phyloP scores from a whole-genome alignment of 2,113 vertebrate genomes.

The Microcebus ravelobensis region DNA sequence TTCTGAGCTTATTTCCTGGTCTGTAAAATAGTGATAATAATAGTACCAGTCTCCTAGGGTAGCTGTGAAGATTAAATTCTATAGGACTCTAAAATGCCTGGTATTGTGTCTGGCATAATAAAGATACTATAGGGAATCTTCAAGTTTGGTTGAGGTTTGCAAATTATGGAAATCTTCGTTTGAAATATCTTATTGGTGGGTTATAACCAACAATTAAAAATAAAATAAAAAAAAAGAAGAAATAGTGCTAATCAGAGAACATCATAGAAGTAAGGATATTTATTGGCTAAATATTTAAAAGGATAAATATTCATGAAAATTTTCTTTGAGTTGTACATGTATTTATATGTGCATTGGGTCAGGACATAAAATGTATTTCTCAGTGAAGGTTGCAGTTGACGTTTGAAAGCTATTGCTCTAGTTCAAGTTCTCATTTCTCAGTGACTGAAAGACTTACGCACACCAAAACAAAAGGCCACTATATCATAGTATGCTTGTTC shows the following conservation, averaged over 20 bases:
- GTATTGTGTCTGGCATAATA: not conserved
- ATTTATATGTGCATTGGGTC: not conserved
- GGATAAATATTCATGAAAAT: not conserved
- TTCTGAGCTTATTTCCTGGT: conserved; percentile 36
- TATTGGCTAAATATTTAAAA: not conserved
- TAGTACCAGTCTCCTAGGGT: not conserved
- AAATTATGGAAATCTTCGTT: not conserved
- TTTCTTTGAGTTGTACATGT: not conserved
- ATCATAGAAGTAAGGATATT: not conserved
- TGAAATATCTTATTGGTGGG: not conserved
- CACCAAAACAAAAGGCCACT: not conserved
- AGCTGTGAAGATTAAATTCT: not conserved
- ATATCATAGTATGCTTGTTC: not conserved
- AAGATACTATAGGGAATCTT: not conserved
- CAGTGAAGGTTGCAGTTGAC: not conserved
- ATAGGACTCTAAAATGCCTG: not conserved
- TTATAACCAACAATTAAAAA: conserved; percentile 48
- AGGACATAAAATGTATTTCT: not conserved
- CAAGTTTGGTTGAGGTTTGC: conserved; percentile 45
- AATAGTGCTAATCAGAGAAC: not conserved
- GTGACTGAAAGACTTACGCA: not conserved
- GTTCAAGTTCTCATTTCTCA: not conserved
- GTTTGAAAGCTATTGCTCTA: not conserved
- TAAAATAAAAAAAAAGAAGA: not conserved
- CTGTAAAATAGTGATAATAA: not conserved